Conservation (phyloP, 1,140 invertebrate genomes). For the Drosophila ananassae region DNA sequence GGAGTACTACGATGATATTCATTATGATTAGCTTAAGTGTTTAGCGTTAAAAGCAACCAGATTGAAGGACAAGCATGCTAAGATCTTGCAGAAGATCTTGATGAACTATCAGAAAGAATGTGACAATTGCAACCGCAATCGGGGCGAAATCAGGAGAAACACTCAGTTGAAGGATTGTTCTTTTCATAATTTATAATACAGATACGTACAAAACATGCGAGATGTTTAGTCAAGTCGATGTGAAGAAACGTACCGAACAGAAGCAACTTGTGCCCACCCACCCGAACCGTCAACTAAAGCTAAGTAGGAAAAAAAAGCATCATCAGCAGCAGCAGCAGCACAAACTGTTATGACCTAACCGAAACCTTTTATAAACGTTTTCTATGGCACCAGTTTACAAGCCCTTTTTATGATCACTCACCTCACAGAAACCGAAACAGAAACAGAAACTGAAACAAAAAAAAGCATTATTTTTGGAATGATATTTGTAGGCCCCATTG, state of each 20-base stretch:
- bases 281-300: conserved; percentile 57
- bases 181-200: conserved; percentile 59
- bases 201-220: conserved; percentile 20
- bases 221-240: conserved; percentile 13
- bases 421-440: conserved; percentile 4
- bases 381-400: conserved; percentile 48
- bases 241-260: conserved; percentile 16
- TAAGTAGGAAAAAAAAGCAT: conserved; percentile 23
- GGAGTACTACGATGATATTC: conserved; percentile 77
- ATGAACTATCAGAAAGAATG: conserved; percentile 24
- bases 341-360: conserved; percentile 35
- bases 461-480: conserved; percentile 56
- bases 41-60: conserved; percentile 65
- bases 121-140: conserved; percentile 38
- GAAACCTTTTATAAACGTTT: conserved; percentile 46
- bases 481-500: conserved; percentile 49
- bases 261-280: conserved; percentile 22
- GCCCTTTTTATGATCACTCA: conserved; percentile 23
- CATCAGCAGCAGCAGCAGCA: conserved; percentile 26
- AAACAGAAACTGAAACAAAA: background rate
- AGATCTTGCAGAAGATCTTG: conserved; percentile 9
- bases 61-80: conserved; percentile 43
- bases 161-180: conserved; percentile 44
- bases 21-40: conserved; percentile 74
- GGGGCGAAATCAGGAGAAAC: conserved; percentile 33